A percentile compares a stretch with the other conserved stretches of the same genome.
phyloP scores from a whole-genome alignment of 2,888 invertebrate genomes.

The Microdon myrmicae region DNA sequence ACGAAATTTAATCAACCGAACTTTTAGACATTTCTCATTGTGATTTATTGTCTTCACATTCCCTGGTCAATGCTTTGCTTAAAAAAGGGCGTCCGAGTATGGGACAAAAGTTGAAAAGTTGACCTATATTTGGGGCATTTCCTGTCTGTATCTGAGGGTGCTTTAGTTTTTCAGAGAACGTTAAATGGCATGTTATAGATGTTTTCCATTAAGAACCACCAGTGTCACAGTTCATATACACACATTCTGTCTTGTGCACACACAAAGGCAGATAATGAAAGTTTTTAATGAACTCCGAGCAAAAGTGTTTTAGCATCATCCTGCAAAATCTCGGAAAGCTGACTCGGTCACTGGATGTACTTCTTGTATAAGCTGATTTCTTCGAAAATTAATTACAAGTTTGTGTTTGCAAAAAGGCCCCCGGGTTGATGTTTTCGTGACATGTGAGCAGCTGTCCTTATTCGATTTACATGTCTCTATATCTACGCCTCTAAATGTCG shows the following conservation, averaged over 20 bases:
- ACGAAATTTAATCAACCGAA: conserved; percentile 52
- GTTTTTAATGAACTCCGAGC: conserved; percentile 1
- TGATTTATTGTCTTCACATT: conserved; percentile 52
- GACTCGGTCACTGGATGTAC: no score
- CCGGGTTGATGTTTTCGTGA: no score
- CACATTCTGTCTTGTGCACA: background rate
- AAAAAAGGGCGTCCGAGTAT: conserved; percentile 26
- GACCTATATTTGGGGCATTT: conserved; percentile 48
- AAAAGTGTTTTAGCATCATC: conserved; percentile 1
- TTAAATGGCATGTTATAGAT: conserved; percentile 29
- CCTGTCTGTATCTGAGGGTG: conserved; percentile 42
- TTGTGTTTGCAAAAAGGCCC: no score
- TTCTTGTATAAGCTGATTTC: no score
- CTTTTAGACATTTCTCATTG: conserved; percentile 52
- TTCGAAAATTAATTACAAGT: no score
- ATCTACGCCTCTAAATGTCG: no score
- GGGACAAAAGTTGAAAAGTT: conserved; percentile 46
- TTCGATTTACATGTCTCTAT: no score
- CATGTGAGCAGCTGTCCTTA: no score
- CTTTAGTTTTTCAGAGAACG: conserved; percentile 14
- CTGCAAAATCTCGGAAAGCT: no score
- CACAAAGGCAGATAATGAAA: conserved; percentile 4
- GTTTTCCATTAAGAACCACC: conserved; percentile 20
- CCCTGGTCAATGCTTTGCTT: conserved; percentile 37
- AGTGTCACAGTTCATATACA: conserved; percentile 7